Evolutionary conservation across 2,797 vertebrate species (phyloP).

Genomic region (Siniperca undulata): DNA sequence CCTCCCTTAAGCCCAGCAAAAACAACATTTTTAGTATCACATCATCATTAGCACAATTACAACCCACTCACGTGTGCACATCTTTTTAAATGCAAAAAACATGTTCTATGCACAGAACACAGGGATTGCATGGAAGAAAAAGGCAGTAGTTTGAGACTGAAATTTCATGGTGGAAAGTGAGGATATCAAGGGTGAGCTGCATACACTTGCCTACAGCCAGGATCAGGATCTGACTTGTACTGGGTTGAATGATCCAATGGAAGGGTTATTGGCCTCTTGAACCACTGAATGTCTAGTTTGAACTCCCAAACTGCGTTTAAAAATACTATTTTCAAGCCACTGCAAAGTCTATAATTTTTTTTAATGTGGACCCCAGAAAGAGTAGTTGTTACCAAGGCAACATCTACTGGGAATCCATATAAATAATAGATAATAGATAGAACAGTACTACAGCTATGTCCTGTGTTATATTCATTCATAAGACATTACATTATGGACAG

Average conservation of each 20-base stretch:
- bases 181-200: slow-evolving; percentile 12
- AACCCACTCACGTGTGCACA: not conserved
- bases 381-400: slow-evolving; percentile 14
- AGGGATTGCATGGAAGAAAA: slow-evolving; percentile 1
- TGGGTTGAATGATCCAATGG: not conserved
- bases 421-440: not conserved
- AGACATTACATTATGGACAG: not conserved
- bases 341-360: not conserved
- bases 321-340: not conserved
- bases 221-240: not conserved
- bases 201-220: slow-evolving; percentile 16
- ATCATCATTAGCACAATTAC: slow-evolving; percentile 1
- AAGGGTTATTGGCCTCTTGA: not conserved
- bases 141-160: not conserved
- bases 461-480: not conserved
- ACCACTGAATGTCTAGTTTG: slow-evolving; percentile 6
- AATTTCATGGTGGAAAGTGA: not conserved
- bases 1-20: not conserved
- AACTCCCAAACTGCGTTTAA: slow-evolving; percentile 1
- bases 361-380: not conserved
- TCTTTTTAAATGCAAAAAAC: slow-evolving; percentile 18
- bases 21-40: not conserved
- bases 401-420: not conserved
- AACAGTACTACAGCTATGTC: not conserved
- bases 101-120: not conserved